Percentiles rank a stretch among this genome's conserved stretches.
Evolutionary conservation across 1,140 invertebrate genomes (phyloP).

Genomic region (Akabosia matsudoensis): DNA sequence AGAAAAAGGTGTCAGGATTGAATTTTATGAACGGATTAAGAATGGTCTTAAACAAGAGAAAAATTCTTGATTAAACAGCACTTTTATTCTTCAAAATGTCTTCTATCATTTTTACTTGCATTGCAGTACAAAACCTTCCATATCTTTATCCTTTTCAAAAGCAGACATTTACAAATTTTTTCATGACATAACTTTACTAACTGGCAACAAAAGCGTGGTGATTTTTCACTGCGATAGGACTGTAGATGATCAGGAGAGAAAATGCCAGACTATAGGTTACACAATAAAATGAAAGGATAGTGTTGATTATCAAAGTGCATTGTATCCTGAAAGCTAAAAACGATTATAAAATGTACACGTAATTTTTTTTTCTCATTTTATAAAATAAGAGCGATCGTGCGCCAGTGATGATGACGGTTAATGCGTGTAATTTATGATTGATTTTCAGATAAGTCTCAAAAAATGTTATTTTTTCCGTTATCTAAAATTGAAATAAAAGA

Average conservation of each 20-base stretch:
- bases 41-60: background rate
- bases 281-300: no score
- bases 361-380: background rate
- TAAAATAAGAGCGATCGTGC: background rate
- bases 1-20: constrained; percentile 5
- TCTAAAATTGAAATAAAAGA: background rate
- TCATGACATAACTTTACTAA: no score
- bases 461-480: background rate
- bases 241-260: no score
- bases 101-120: no score
- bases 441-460: background rate
- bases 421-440: background rate
- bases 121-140: background rate
- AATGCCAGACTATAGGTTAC: no score
- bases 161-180: background rate
- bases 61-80: background rate
- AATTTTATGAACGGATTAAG: background rate
- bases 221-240: no score
- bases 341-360: background rate
- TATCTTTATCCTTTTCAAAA: constrained; percentile 2
- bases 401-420: background rate
- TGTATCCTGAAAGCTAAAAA: background rate
- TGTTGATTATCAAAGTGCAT: background rate
- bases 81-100: no score
- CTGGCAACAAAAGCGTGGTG: no score